A percentile compares a stretch with the other conserved stretches of the same genome.
phyloP scores from a whole-genome alignment of 1,140 invertebrate species.

The Cotesia typhae region DNA sequence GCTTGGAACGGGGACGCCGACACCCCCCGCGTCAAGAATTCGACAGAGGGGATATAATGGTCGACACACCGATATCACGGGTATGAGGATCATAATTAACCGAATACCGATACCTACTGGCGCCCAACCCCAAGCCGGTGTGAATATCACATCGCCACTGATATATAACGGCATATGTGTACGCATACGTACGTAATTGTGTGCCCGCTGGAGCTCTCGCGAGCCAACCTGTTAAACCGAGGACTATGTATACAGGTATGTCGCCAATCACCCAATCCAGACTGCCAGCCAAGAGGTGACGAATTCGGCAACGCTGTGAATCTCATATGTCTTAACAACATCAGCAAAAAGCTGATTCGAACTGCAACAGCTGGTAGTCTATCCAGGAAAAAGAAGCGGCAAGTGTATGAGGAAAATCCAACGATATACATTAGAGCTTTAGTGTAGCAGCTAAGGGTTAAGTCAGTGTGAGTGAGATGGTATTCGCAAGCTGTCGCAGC shows the following conservation, averaged over 20 bases:
- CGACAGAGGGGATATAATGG: slow-evolving; percentile 43
- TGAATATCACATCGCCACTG: not conserved
- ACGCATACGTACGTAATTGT: slow-evolving; percentile 37
- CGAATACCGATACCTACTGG: slow-evolving; percentile 63
- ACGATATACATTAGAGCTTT: not conserved
- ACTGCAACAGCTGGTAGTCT: slow-evolving; percentile 57
- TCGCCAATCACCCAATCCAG: not conserved
- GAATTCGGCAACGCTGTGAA: too few relatives aligned
- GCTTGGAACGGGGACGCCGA: slow-evolving; percentile 60
- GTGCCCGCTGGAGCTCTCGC: slow-evolving; percentile 28
- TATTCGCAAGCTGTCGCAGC: slow-evolving; percentile 12
- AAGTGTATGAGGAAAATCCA: not conserved
- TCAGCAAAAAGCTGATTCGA: slow-evolving; percentile 17
- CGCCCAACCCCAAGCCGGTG: slow-evolving; percentile 11
- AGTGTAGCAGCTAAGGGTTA: not conserved
- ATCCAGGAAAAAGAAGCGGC: slow-evolving; percentile 46
- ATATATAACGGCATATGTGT: slow-evolving; percentile 54
- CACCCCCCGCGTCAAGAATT: slow-evolving; percentile 66
- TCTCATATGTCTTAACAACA: not conserved
- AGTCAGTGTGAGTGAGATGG: slow-evolving; percentile 4
- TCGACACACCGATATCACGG: not conserved
- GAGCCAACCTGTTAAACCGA: slow-evolving; percentile 33
- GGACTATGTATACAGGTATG: slow-evolving; percentile 32
- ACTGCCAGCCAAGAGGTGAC: not conserved
- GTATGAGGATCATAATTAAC: slow-evolving; percentile 63